Evolutionary conservation across 2,113 vertebrate genomes (phyloP).

Genomic region (Oenanthe oenanthe): DNA sequence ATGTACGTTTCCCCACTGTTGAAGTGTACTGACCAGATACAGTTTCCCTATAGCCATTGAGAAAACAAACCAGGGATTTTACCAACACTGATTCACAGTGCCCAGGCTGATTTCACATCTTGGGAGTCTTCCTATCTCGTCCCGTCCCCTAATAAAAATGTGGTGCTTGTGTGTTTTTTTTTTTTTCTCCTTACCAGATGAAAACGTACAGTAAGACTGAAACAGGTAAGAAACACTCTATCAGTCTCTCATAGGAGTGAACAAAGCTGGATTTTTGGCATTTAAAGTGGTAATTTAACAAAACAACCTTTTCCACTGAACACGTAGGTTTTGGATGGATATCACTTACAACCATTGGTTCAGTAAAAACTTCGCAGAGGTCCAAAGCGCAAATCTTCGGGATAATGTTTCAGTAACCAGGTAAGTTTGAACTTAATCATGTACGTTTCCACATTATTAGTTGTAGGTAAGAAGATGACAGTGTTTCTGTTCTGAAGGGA

Average conservation of each 20-base stretch:
- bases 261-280: neutral
- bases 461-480: rapidly evolving
- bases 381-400: neutral
- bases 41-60: rapidly evolving
- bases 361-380: neutral
- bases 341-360: neutral
- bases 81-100: neutral
- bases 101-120: neutral
- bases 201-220: neutral
- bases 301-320: neutral
- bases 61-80: too few species aligned
- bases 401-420: neutral
- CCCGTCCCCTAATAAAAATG: neutral
- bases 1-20: neutral
- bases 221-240: rapidly evolving
- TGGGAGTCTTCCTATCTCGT: rapidly evolving
- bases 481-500: neutral
- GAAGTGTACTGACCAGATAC: rapidly evolving
- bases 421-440: neutral
- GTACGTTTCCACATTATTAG: rapidly evolving
- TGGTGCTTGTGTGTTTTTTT: rapidly evolving
- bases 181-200: neutral
- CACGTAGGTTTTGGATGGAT: rapidly evolving
- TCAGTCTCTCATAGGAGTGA: neutral
- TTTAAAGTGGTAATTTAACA: neutral